These are phyloP conservation scores for Brachionus sp. DNA, from an alignment of 1,140 invertebrate species.

Conservation along the genomic window DNA sequence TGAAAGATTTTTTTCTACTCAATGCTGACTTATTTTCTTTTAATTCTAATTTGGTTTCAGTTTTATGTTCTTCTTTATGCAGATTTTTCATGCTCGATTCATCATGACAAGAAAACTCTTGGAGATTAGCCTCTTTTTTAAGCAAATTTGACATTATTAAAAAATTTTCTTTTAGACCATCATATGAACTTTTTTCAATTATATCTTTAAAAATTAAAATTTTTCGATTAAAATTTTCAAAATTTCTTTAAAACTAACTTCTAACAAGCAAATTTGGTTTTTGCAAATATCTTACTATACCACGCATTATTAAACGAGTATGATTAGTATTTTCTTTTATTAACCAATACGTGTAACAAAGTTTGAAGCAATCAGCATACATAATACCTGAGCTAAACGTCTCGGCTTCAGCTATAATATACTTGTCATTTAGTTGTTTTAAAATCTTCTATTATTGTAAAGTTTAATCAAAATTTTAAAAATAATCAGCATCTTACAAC, in stretches of 20 bases:
- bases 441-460: background rate
- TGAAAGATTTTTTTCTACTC: background rate
- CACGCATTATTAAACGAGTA: background rate
- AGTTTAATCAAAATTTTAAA: background rate
- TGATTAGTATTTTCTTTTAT: background rate
- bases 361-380: background rate
- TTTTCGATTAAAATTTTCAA: background rate
- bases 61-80: background rate
- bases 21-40: background rate
- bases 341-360: background rate
- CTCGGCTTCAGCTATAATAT: background rate
- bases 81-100: background rate
- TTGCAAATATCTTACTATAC: background rate
- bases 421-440: background rate
- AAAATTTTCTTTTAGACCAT: background rate
- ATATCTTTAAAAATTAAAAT: background rate
- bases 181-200: background rate
- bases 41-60: background rate
- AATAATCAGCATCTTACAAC: background rate
- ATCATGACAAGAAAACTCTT: background rate
- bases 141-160: background rate
- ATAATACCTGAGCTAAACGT: background rate
- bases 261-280: background rate
- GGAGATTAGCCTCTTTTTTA: background rate
- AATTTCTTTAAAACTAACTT: background rate